Evolutionary conservation across 2,888 invertebrate genomes (phyloP), one percentile per base, ranked within the genome.

Genomic region (Portevinia maculata): DNA sequence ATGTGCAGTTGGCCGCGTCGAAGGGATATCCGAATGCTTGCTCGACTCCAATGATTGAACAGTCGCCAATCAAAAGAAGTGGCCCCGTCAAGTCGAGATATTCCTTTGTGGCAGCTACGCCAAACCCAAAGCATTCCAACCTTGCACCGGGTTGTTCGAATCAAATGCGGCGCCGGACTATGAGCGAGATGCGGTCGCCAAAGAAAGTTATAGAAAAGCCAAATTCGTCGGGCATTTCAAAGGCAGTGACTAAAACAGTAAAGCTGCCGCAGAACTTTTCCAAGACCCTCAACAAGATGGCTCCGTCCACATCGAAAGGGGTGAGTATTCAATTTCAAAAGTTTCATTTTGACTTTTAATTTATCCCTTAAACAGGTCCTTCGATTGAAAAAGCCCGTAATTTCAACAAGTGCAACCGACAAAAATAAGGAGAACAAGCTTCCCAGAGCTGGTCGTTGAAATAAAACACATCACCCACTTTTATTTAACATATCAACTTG

Each of bases 21-120:
- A 64, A 78, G 7, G 85, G 79, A 3, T 86, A 84, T 60, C 87
- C 87, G 1, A 87, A 81, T 67, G 86, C 86, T n/a, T 86, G 86
- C 50, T 87, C 88, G 21, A 87, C 87, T 1, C 87, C 87, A 4
- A 78, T 84, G 52, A 34, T 78, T 7, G 62, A 79, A 13, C 60
- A 73, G 11, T 79, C 86, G 0, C 85, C 86, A 3, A 75, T 84
- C 44, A 85, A 85, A 55, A 76, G 85, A 32, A 78, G 53, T 4
- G 83, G 71, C 6, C 13, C 65, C 8, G 57, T 57, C 2, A 87
- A 85, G 32, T 75, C 85, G 0, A 85, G 86, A 13, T 85, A 85
- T 64, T 86, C 87, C 8, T 85, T 85, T 69, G 48, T 86, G 11
- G 79, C 86, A 7, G 76, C 84, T 8, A 86, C 87, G 9, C 86